Base-by-base conservation (phyloP, 2,888 invertebrate genomes). In the Palloptera scutellata region DNA sequence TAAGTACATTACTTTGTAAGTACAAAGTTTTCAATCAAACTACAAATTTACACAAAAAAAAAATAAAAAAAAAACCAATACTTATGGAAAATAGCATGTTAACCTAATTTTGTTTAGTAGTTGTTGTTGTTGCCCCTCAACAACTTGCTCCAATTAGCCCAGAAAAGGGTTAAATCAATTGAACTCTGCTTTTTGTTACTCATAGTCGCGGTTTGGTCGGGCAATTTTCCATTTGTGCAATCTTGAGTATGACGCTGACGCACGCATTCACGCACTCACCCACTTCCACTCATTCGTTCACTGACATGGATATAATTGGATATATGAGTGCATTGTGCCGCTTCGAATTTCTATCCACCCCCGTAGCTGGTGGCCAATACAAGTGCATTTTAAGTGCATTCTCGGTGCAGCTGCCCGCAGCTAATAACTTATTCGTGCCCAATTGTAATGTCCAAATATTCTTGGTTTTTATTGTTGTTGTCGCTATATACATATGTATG, bases 361-460 rank as follows among this genome's bases (percentile, higher is more conserved):
- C 30, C 30, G 30, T 30, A 4, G 30, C 30, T 6, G 30, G 3
- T 30, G 30, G 6, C 30, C 30, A 30, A 30, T 30, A 4, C 30
- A 58, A 69, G 71, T 71, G 54, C 67, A 67, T 70, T 71, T 43
- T 62, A 15, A 41, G 74, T 75, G 61, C 73, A 71, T 66, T 68
- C 66, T 70, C 51, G 61, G 74, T 75, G 60, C 75, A 72, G 52
- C 41, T 67, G 75, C 71, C 70, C 64, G 51, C 48, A 30, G 30
- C 6, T 30, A 30, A 30, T 30, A 30, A 30, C 30, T 30, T 30
- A 30, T 30, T 30, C 30, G 30, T 30, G 30, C 30, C 2, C 30
- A 30, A 30, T 30, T 30, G 30, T 30, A 6, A 4, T 30, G 30
- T 30, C 30, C 2, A 4, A 30, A 30, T 2, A 30, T 30, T 30